Conservation (phyloP, 1,140 invertebrate species). For the Campoletis sonorensis region DNA sequence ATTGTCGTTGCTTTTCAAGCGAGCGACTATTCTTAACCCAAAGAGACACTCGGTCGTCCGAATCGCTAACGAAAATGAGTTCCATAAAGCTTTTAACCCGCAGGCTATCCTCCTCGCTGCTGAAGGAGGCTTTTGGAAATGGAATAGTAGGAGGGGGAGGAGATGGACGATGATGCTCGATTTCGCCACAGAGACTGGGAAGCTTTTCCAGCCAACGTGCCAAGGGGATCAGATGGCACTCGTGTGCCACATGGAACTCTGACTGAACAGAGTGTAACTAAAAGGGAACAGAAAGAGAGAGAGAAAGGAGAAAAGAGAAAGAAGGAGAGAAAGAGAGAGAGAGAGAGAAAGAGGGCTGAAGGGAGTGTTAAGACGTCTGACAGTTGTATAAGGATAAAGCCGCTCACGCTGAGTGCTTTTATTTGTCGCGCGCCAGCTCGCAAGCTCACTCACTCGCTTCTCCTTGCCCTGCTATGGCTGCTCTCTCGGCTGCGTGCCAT, state of each 20-base stretch:
- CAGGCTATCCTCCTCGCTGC: slow-evolving; percentile 39
- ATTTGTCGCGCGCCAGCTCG: slow-evolving; percentile 62
- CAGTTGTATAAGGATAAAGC: slow-evolving; percentile 74
- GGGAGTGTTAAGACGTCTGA: slow-evolving; percentile 70
- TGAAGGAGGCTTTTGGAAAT: slow-evolving; percentile 22
- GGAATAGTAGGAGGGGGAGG: neutral
- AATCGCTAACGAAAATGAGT: slow-evolving; percentile 66
- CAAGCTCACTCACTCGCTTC: slow-evolving; percentile 48
- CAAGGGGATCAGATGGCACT: slow-evolving; percentile 22
- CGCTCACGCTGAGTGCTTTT: slow-evolving; percentile 73
- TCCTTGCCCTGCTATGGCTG: neutral
- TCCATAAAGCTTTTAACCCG: slow-evolving; percentile 67
- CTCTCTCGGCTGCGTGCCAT: slow-evolving; percentile 64
- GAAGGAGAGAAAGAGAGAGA: slow-evolving; percentile 51
- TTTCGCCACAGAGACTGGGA: slow-evolving; percentile 16
- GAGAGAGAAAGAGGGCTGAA: slow-evolving; percentile 43
- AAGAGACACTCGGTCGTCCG: slow-evolving; percentile 48
- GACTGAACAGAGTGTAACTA: slow-evolving; percentile 33
- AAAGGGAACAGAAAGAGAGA: slow-evolving; percentile 46
- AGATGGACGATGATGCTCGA: slow-evolving; percentile 36
- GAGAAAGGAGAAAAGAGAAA: slow-evolving; percentile 49
- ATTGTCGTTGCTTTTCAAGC: neutral
- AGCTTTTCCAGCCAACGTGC: slow-evolving; percentile 29
- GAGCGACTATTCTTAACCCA: slow-evolving; percentile 32
- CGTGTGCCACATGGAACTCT: slow-evolving; percentile 23